These are phyloP conservation scores for Danaus chrysippus DNA, from an alignment of 2,888 invertebrate species.

Conservation along the genomic window DNA sequence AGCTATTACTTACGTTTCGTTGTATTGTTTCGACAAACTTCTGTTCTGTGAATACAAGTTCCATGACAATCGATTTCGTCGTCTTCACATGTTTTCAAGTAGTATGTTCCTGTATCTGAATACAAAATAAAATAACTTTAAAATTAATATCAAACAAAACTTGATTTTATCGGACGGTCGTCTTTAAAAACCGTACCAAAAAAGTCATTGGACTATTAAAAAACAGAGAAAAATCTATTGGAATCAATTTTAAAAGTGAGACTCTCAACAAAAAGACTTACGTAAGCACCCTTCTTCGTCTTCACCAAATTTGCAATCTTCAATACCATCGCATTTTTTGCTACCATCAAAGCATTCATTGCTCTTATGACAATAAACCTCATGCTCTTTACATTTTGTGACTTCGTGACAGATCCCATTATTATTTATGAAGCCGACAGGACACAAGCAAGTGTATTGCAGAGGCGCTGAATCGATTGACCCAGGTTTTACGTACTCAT, in stretches of 20 bases:
- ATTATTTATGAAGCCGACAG: slow-evolving; percentile 79
- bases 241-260: not conserved
- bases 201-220: too few relatives aligned
- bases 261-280: slow-evolving; percentile 35
- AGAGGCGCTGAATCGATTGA: slow-evolving; percentile 24
- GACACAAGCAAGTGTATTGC: slow-evolving; percentile 80
- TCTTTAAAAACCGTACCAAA: too few relatives aligned
- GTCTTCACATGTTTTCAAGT: slow-evolving; percentile 19
- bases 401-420: slow-evolving; percentile 78
- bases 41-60: slow-evolving; percentile 28
- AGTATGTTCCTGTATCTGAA: slow-evolving; percentile 16
- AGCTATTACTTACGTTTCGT: slow-evolving; percentile 19
- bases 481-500: slow-evolving; percentile 13
- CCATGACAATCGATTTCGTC: slow-evolving; percentile 29
- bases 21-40: slow-evolving; percentile 15
- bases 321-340: slow-evolving; percentile 69
- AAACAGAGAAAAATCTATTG: too few relatives aligned
- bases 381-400: slow-evolving; percentile 68
- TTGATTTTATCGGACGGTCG: too few relatives aligned
- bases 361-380: slow-evolving; percentile 66
- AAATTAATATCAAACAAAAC: not conserved
- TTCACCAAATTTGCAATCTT: slow-evolving; percentile 76
- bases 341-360: slow-evolving; percentile 60
- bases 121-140: not conserved
- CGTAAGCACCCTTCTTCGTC: slow-evolving; percentile 76